Conservation (phyloP, 1,140 invertebrate genomes). For the Diorhabda sublineata region DNA sequence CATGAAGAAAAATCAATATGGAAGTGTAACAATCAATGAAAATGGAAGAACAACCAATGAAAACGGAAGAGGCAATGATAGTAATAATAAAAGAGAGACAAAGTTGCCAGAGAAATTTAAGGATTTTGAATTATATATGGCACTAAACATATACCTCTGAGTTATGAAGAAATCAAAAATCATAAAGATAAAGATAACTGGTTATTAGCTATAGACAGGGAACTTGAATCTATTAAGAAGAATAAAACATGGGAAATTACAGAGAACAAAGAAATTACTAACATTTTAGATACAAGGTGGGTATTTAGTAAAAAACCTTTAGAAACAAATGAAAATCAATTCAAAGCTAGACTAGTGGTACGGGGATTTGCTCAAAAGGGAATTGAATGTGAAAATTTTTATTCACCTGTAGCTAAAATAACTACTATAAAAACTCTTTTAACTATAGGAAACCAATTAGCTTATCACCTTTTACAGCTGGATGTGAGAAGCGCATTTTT, state of each 20-base stretch:
- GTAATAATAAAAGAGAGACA: constrained; percentile 11
- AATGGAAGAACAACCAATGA: too few relatives aligned
- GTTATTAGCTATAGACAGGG: constrained; percentile 44
- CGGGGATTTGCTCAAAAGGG: constrained; percentile 28
- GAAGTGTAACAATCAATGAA: too few relatives aligned
- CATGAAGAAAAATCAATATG: not conserved
- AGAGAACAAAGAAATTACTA: too few relatives aligned
- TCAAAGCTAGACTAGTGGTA: constrained; percentile 46
- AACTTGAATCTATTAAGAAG: constrained; percentile 42
- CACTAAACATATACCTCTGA: constrained; percentile 25
- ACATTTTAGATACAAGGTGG: constrained; percentile 32
- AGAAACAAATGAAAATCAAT: constrained; percentile 28
- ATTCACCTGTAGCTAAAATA: constrained; percentile 13
- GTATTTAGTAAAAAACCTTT: constrained; percentile 19
- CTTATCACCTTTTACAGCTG: constrained; percentile 7
- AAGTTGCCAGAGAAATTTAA: constrained; percentile 25
- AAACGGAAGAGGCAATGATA: too few relatives aligned
- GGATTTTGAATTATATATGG: constrained; percentile 28
- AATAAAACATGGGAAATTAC: constrained; percentile 24
- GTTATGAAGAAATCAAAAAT: constrained; percentile 39
- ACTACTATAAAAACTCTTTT: constrained; percentile 6
- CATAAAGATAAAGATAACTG: constrained; percentile 37
- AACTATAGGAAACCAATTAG: constrained; percentile 8
- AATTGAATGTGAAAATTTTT: constrained; percentile 27
- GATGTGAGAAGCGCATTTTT: constrained; percentile 10